Percentiles rank a stretch among this genome's conserved stretches.
phyloP scores from a whole-genome alignment of 2,797 vertebrate genomes.

The Apodemus agrarius region DNA sequence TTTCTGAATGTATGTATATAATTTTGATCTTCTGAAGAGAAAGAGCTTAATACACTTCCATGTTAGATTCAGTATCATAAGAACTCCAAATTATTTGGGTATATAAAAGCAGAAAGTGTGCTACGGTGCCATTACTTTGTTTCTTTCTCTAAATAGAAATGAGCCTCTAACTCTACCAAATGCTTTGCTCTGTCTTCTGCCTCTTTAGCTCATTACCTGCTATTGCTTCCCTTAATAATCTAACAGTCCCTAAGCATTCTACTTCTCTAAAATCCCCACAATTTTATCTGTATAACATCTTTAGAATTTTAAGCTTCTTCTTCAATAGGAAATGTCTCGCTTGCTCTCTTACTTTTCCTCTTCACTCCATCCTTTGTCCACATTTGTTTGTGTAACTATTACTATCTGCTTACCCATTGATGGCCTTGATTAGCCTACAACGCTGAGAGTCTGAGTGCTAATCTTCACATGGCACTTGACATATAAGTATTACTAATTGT shows the following conservation, averaged over 20 bases:
- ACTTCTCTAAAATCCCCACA: slow-evolving; percentile 39
- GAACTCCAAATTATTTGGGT: slow-evolving; percentile 18
- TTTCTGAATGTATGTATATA: slow-evolving; percentile 43
- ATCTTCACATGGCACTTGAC: not conserved
- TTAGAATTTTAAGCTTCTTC: slow-evolving; percentile 24
- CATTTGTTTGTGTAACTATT: slow-evolving; percentile 1
- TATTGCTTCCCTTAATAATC: slow-evolving; percentile 36
- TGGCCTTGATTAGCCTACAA: not conserved
- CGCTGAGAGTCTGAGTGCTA: not conserved
- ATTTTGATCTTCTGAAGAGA: slow-evolving; percentile 27
- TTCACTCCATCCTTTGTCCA: not conserved
- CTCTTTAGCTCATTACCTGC: not conserved
- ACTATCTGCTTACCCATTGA: not conserved
- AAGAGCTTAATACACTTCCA: slow-evolving; percentile 47
- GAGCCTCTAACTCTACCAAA: slow-evolving; percentile 34
- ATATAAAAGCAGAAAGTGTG: slow-evolving; percentile 41
- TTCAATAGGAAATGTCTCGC: not conserved
- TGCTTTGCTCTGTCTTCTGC: not conserved
- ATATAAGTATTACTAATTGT: slow-evolving; percentile 5
- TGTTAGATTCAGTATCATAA: slow-evolving; percentile 23
- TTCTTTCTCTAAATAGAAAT: slow-evolving; percentile 59
- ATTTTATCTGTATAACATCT: slow-evolving; percentile 28
- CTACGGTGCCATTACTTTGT: slow-evolving; percentile 29
- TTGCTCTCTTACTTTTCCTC: slow-evolving; percentile 24
- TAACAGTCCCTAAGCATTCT: slow-evolving; percentile 4